These are phyloP conservation scores for Onthophagus taurus DNA, from an alignment of 1,140 invertebrate species.

Conservation along the genomic window DNA sequence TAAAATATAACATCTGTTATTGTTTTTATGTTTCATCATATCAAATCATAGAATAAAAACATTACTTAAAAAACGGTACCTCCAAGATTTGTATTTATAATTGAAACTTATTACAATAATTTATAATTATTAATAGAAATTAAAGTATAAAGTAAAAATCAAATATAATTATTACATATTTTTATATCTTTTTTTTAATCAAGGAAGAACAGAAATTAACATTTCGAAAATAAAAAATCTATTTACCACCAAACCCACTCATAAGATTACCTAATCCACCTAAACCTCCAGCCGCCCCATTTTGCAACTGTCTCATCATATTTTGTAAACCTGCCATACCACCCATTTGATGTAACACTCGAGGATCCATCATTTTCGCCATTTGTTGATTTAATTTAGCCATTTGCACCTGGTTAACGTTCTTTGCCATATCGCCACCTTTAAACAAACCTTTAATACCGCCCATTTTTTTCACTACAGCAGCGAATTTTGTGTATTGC, in stretches of 20 bases:
- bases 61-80: no score
- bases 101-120: no score
- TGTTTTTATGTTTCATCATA: no score
- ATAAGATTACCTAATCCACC: constrained; percentile 67
- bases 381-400: constrained; percentile 98
- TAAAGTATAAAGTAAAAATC: no score
- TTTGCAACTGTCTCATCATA: constrained; percentile 97
- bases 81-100: no score
- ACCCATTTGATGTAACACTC: constrained; percentile 85
- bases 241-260: constrained; percentile 55
- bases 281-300: constrained; percentile 66
- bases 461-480: constrained; percentile 99
- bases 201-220: no score
- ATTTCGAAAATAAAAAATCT: no score
- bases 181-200: no score
- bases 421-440: constrained; percentile 96
- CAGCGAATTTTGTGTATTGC: constrained; percentile 99
- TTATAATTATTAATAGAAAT: no score
- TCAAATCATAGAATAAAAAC: no score
- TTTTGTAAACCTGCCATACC: constrained; percentile 94
- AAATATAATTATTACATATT: no score
- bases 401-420: constrained; percentile 98
- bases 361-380: constrained; percentile 99
- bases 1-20: no score
- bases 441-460: constrained; percentile 99